Conservation (phyloP, 2,797 vertebrate genomes). For the Perodicticus potto region DNA sequence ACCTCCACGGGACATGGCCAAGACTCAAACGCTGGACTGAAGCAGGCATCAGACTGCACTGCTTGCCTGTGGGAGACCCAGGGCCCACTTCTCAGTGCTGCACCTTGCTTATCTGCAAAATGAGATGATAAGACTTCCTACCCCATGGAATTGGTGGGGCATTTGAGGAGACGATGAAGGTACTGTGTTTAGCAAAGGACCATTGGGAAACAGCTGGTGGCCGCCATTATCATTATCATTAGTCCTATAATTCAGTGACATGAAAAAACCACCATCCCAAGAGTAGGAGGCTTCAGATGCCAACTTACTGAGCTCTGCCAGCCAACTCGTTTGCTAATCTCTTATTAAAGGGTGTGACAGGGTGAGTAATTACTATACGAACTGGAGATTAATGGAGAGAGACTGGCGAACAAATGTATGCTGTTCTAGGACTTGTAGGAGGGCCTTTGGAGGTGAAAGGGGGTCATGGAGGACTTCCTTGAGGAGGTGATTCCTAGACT, state of each 20-base stretch:
- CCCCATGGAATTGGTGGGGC: not conserved
- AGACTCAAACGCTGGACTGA: not conserved
- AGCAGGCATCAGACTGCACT: not conserved
- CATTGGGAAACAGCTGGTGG: not conserved
- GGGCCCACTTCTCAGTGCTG: not conserved
- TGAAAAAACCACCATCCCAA: not conserved
- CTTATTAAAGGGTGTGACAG: not conserved
- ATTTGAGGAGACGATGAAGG: not conserved
- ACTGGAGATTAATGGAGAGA: not conserved
- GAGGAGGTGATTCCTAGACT: not conserved
- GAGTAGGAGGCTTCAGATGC: not conserved
- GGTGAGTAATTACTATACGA: not conserved
- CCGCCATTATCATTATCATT: not conserved
- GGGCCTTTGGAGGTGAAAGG: too few relatives aligned
- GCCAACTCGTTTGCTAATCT: not conserved
- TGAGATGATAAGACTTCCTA: too few relatives aligned
- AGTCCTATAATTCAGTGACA: not conserved
- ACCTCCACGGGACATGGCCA: fast-evolving
- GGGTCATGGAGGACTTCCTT: not conserved
- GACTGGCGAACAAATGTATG: not conserved
- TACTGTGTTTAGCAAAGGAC: not conserved
- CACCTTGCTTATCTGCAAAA: not conserved
- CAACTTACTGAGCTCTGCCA: not conserved
- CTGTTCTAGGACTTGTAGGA: not conserved
- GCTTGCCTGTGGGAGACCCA: fast-evolving